Base-by-base conservation (phyloP, 1,140 invertebrate species). In the Drosophila varians region DNA sequence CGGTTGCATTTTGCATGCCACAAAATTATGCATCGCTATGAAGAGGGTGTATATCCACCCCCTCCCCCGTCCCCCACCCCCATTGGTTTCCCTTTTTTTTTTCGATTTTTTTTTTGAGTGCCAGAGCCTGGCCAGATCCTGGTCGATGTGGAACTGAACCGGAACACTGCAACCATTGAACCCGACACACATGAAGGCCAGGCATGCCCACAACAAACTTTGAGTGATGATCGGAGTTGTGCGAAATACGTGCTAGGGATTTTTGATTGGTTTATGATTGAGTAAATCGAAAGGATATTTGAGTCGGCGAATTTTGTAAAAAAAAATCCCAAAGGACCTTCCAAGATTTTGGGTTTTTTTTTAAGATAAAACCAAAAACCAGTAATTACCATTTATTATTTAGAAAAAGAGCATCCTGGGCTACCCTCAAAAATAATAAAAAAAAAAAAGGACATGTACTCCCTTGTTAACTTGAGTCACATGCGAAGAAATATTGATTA, bases 1-100 rank as follows among this genome's bases (percentile, higher is more conserved):
- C 72, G 55, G 65, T 56, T 76, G 72, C 76, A 80, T 75, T 80
- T 80, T 70, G 71, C 66, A 80, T 80, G 71, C 71, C 58, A 61
- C 71, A 68, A 82, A 82, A 80, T 83, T 79, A 79, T 79, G 73
- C 77, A 56, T 42, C 16, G 38, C 16, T 18, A 18, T 42, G 19
- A n/a, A n/a, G n/a, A 25, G 21, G 6, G 34, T 1, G 36, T 16
- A n/a, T n/a, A n/a, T n/a, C n/a, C n/a, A n/a, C n/a, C n/a, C n/a
- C n/a, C n/a, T n/a, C n/a, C n/a, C n/a, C n/a, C n/a, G n/a, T n/a
- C n/a, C n/a, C n/a, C n/a, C n/a, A n/a, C n/a, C n/a, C n/a, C n/a
- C n/a, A n/a, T n/a, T n/a, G n/a, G 38, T 40, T 38, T 38, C n/a
- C 36, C 36, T 38, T 55, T 28, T 12, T 23, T 28, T 11, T 26